Evolutionary conservation across 2,888 invertebrate species (phyloP).

Genomic region (Trypoxylon attenuatum): DNA sequence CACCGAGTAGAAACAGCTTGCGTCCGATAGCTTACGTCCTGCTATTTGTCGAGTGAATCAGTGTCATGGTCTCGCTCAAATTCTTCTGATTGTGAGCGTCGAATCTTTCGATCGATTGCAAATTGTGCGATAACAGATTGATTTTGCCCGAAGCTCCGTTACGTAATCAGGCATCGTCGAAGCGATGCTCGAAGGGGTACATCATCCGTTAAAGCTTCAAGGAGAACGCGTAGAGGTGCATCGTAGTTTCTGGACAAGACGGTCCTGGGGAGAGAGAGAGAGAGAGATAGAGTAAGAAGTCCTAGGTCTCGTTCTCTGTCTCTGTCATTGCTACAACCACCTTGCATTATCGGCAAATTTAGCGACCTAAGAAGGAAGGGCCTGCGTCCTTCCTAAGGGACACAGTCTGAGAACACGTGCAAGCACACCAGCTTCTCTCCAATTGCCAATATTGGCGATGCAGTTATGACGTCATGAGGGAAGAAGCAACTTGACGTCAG

Average conservation of each 20-base stretch:
- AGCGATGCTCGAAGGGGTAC: slow-evolving; percentile 33
- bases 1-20: too few relatives aligned
- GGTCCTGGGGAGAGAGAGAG: slow-evolving; percentile 35
- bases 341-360: slow-evolving; percentile 45
- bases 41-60: too few relatives aligned
- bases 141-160: too few relatives aligned
- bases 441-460: slow-evolving; percentile 44
- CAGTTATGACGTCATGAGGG: slow-evolving; percentile 10
- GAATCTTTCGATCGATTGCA: too few relatives aligned
- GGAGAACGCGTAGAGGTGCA: too few relatives aligned
- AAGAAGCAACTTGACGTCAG: too few relatives aligned
- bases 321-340: slow-evolving; percentile 40
- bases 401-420: slow-evolving; percentile 55
- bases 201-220: too few relatives aligned
- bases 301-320: neutral
- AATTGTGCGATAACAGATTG: too few relatives aligned
- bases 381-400: slow-evolving; percentile 25
- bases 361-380: slow-evolving; percentile 35
- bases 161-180: slow-evolving; percentile 15
- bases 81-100: too few relatives aligned
- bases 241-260: slow-evolving; percentile 45
- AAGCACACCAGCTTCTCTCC: slow-evolving; percentile 65
- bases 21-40: too few relatives aligned
- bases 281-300: too few relatives aligned
- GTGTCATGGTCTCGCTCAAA: too few relatives aligned